Base-by-base conservation (phyloP, 1,140 invertebrate genomes). In the Neuroterus valhalla region DNA sequence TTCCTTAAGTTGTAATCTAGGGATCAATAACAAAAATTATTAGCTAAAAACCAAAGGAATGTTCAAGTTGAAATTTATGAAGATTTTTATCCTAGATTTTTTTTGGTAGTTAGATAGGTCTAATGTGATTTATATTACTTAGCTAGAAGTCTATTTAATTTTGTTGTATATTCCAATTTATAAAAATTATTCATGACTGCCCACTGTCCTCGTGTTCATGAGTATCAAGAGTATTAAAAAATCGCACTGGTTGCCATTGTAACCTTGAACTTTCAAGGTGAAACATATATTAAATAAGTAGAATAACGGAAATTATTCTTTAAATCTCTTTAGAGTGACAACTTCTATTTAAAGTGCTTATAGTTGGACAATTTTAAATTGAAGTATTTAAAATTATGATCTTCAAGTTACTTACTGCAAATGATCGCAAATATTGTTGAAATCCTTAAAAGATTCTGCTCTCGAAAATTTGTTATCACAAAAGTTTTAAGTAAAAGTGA, bases 141-240 rank as follows among this genome's bases (percentile, higher is more conserved):
- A 38, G 31, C 31, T 38, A 62, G 21, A 38, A 23, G 55, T 62
- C 55, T 62, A 23, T 62, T 62, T 14, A 62, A 62, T 62, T 62
- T 15, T 26, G 23, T 21, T 23, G 14, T 31, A 62, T 62, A 31
- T 31, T 62, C 55, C 23, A 31, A 14, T 62, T 62, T 69, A 62
- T 80, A 48, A 52, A 48, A 82, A 72, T 26, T 50, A 69, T 76
- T 66, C 66, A 66, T 71, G 72, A 71, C 70, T 75, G 72, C 44
- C 68, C 73, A 19, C 38, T 44, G 19, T 75, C 12, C 70, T 75
- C 70, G 67, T 82, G 72, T 82, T 78, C 67, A 62, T 14, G 2
- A 62, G 55, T 31, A 15, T 31, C 6, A 15, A 62, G 31, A 62
- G 15, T n/a, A 62, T 6, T 31, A 26, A 55, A 55, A 55, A 14